phyloP scores from a whole-genome alignment of 2,888 invertebrate species.

The Schrankia costaestrigalis region DNA sequence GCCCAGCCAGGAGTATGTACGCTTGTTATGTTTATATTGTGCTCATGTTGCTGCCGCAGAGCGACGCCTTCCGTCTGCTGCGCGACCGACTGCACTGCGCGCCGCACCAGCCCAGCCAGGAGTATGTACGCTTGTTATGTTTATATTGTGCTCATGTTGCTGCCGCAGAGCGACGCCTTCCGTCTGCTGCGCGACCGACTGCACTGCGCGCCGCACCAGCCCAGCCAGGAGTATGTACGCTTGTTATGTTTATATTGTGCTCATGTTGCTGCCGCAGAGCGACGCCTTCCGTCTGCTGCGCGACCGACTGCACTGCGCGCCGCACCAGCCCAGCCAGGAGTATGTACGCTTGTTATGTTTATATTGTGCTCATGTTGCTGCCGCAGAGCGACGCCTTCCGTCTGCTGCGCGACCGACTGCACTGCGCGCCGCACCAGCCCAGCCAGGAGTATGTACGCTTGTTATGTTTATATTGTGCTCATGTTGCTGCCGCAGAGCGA shows the following conservation, averaged over 20 bases:
- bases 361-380: no score
- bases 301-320: not conserved
- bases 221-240: not conserved
- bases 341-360: not conserved
- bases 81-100: constrained; percentile 84
- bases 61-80: constrained; percentile 95
- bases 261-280: no score
- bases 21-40: no score
- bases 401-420: no score
- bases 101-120: constrained; percentile 51
- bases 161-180: no score
- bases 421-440: not conserved
- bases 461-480: no score
- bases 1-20: not conserved
- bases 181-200: no score
- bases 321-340: not conserved
- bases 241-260: no score
- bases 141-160: no score
- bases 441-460: not conserved
- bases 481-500: no score
- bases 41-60: constrained; percentile 98
- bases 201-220: not conserved
- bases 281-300: no score
- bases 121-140: not conserved
- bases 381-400: no score